Evolutionary conservation across 1,140 invertebrate genomes (phyloP).

Genomic region (Trichonephila clavata): DNA sequence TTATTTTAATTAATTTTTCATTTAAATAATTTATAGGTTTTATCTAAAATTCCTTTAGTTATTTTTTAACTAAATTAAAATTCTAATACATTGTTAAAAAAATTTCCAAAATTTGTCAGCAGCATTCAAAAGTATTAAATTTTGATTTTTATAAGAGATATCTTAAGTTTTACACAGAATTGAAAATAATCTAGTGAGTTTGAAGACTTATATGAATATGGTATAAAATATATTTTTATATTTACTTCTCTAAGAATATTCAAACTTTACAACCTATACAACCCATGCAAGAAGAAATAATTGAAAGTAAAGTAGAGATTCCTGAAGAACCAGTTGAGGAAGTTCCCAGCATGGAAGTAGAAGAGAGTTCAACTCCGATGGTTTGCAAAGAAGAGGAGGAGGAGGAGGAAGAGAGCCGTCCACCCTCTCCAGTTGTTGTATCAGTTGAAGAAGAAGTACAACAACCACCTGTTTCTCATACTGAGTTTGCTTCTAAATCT

Average conservation of each 20-base stretch:
- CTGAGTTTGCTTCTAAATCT: slow-evolving; percentile 76
- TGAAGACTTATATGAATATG: too few species aligned
- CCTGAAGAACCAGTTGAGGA: slow-evolving; percentile 23
- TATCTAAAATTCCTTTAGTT: too few species aligned
- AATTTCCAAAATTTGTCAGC: too few species aligned
- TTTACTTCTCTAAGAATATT: not conserved
- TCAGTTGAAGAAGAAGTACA: not conserved
- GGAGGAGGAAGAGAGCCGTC: not conserved
- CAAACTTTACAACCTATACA: not conserved
- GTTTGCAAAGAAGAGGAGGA: slow-evolving; percentile 33
- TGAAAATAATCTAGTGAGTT: too few species aligned
- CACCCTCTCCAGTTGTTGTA: not conserved
- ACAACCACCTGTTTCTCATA: not conserved
- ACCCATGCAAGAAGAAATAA: slow-evolving; percentile 16
- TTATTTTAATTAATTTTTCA: too few species aligned
- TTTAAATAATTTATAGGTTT: too few species aligned
- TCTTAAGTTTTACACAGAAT: too few species aligned
- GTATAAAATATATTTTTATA: too few species aligned
- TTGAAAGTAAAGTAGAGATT: not conserved
- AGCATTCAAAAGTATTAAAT: too few species aligned
- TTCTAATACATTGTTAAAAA: too few species aligned
- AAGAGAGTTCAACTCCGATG: not conserved
- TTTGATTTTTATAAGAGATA: too few species aligned
- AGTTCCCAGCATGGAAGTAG: slow-evolving; percentile 18
- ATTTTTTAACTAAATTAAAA: too few species aligned